Evolutionary conservation across 2,888 invertebrate genomes (phyloP), one percentile per base, ranked within the genome.

Genomic region (Mayetiola destructor): DNA sequence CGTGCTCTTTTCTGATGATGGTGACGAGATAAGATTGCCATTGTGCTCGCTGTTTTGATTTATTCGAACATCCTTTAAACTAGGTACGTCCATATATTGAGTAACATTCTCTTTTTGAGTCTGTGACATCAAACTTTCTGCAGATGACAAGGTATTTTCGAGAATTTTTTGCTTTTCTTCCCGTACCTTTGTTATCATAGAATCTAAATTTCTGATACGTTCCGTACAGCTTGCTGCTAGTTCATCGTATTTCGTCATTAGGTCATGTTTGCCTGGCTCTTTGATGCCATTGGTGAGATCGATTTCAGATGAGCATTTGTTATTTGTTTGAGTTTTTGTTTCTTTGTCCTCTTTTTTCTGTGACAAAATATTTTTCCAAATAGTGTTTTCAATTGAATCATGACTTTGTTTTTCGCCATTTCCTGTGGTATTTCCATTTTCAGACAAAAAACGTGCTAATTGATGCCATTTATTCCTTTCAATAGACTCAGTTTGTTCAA

Each of bases 121-220:
- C 32, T 29, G 27, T 5, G 36, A 29, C 10, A 29, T 16, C 36
- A 63, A 67, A 21, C 70, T 71, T 57, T 69, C 70, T 10, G 58
- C 56, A 9, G 72, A 72, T 1, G 69, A 70, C 0, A 72, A 62
- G 0, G 69, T 71, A 1, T 69, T 67, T 59, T 73, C 73, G n/a
- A 76, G 64, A 18, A 78, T 68, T 48, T 72, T 70, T 52, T 73
- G 69, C 60, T 77, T 77, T 63, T 81, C 80, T 56, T 73, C 69
- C n/a, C 81, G 73, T 6, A 81, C 75, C 64, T 76, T 74, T n/a
- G 75, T 71, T 14, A 81, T 80, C 63, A 78, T 72, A 10, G 74
- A 73, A 0, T 76, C 73, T 6, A 81, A 64, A 58, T 77, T 75
- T 2, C 75, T 73, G 52, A 81, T 81, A 59, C 79, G 72, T 60